Percentiles rank a stretch among this genome's conserved stretches.
phyloP scores from a whole-genome alignment of 2,113 vertebrate genomes.

The Pteropus alecto region DNA sequence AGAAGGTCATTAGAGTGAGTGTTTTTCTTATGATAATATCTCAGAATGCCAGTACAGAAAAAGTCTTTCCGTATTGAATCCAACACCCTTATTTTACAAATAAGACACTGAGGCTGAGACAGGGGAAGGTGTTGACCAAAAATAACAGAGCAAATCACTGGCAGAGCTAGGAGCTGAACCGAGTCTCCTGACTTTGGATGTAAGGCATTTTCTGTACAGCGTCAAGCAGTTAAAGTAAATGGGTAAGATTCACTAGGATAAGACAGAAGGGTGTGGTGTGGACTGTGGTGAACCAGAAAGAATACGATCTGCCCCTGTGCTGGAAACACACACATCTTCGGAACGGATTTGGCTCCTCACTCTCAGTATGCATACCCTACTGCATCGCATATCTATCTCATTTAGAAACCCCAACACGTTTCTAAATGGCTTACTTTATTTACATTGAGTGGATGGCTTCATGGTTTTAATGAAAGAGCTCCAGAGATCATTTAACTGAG shows the following conservation, averaged over 20 bases:
- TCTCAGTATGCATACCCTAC: background rate
- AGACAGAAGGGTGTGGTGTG: background rate
- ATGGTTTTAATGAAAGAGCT: background rate
- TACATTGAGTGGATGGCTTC: background rate
- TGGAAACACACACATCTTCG: background rate
- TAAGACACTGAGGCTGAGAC: background rate
- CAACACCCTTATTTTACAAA: background rate
- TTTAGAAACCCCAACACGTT: background rate
- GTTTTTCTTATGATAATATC: background rate
- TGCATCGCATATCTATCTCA: background rate
- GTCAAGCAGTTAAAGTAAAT: background rate
- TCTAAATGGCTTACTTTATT: background rate
- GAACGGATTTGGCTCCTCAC: background rate
- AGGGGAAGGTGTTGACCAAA: background rate
- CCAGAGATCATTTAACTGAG: background rate
- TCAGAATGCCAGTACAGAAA: background rate
- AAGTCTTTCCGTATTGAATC: background rate
- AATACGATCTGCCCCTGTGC: background rate
- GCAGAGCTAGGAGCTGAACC: background rate
- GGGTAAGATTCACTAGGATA: background rate
- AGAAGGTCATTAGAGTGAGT: background rate
- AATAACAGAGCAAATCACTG: background rate
- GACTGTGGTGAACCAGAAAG: background rate
- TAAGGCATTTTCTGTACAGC: background rate
- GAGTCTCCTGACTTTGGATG: background rate